Evolutionary conservation across 2,113 vertebrate species (phyloP), one percentile per base, ranked within the genome.

Genomic region (Acrocephalus kingi): DNA sequence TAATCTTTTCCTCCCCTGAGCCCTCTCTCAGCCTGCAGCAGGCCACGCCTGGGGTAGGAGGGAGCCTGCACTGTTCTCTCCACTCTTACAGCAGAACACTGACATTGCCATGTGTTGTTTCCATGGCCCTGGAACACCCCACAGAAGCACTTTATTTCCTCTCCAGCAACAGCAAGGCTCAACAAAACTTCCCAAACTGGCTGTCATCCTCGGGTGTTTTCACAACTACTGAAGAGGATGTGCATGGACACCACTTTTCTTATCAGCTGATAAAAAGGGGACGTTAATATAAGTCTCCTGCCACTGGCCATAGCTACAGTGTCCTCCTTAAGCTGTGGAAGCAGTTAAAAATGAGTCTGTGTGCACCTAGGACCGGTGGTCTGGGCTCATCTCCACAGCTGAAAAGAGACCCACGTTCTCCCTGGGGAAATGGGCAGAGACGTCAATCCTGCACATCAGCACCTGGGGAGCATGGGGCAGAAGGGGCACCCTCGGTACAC

Each of bases 181-280:
- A 43, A 18, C 10, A 3, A 9, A 64, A 41, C 24, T 49, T 48
- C 62, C 54, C 84, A 56, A 37, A 61, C 35, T 3, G 33, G 30
- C 21, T 84, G 24, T 41, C 73, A 68, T 43, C 41, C 52, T 59
- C 56, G 51, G 49, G 54, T 39, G 18, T 56, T 59, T 83, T 67
- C 64, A 71, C 61, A 81, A 0, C 83, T 59, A 19, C 22, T 24
- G 31, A 61, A 79, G 13, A 22, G 13, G 20, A 17, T 28, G 15
- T 15, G 15, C 20, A 22, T 1, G 6, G 35, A 77, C 74, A n/a
- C 25, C 25, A 10, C n/a, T 46, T 89, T 93, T 91, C 77, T 87
- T 86, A 95, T 35, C 54, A 82, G 69, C 74, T 94, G 85, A 76
- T 87, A 75, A 79, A 87, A 95, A 9, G 9, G 3, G 13, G 66